Evolutionary conservation across 2,797 vertebrate species (phyloP), one percentile per base, ranked within the genome.

Genomic region (Leucoraja ocellata): DNA sequence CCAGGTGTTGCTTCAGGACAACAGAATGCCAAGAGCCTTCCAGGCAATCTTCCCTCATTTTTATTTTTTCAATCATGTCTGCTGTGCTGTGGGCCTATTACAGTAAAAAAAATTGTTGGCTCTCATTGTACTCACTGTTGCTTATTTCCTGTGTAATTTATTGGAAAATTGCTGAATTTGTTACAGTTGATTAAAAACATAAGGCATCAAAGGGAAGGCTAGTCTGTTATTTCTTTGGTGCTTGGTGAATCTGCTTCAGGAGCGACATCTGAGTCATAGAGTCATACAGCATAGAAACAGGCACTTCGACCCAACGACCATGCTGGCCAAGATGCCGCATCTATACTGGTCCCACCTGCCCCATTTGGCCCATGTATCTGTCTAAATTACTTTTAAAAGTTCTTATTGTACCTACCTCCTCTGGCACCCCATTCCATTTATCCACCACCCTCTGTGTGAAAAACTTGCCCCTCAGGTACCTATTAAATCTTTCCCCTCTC

Each of bases 1-100:
- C 90, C 90, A 92, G 90, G 36, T 92, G 90, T 76, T 92, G 71
- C 68, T 92, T 76, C 36, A n/a, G 90, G 25, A 92, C 39, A 28
- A 28, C 90, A 92, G 36, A 54, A 76, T 39, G 46, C 68, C 90
- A 91, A 74, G 68, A 91, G 68, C 32, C 90, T 73, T 46, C 25
- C 39, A 73, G 23, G 90, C 90, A 92, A 74, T 92, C 68, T 91
- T 91, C n/a, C 68, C 68, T 91, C 36, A 39, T 74, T 91, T 91
- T 73, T 18, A 86, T 63, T 91, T 91, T 74, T 28, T 36, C 25
- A 73, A 58, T 74, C 71, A 91, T 32, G 39, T 54, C 7, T 11
- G 6, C 90, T 54, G 90, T 14, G 3, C 25, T 76, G 39, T 92
- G 36, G 39, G 25, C 7, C 39, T 58, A 46, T 54, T 74, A 92